Percentiles rank a stretch among this genome's conserved stretches.
phyloP scores from a whole-genome alignment of 2,888 invertebrate genomes.

The Clusia tigrina region DNA sequence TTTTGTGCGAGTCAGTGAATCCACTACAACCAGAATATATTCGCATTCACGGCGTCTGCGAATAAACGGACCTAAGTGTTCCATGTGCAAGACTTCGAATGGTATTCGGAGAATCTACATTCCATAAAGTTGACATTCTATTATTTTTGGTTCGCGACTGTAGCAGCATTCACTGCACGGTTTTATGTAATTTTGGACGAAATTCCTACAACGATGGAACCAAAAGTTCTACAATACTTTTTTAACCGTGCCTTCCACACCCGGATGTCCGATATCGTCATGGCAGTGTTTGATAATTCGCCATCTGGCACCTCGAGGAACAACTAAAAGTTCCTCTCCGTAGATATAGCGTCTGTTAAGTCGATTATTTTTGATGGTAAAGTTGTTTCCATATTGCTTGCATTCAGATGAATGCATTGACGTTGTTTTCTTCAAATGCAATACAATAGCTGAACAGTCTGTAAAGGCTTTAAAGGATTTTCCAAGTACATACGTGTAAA shows the following conservation, averaged over 20 bases:
- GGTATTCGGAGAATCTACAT: constrained; percentile 4
- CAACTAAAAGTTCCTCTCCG: not conserved
- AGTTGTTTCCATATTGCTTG: not conserved
- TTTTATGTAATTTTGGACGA: constrained; percentile 30
- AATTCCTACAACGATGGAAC: constrained; percentile 33
- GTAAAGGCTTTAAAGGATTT: not conserved
- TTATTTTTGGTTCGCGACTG: constrained; percentile 16
- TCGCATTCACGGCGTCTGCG: too few relatives aligned
- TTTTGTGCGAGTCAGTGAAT: too few relatives aligned
- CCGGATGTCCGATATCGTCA: constrained; percentile 37
- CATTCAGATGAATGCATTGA: not conserved
- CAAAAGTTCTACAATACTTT: constrained; percentile 33
- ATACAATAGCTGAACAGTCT: not conserved
- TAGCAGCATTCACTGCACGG: constrained; percentile 35
- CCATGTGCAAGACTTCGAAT: constrained; percentile 4
- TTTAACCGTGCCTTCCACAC: constrained; percentile 33
- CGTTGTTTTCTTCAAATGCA: not conserved
- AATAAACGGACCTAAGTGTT: too few relatives aligned
- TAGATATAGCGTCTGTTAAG: not conserved
- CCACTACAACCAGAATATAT: too few relatives aligned
- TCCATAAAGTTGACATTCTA: constrained; percentile 27
- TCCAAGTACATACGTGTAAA: not conserved
- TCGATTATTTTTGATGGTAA: not conserved
- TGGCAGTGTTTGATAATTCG: constrained; percentile 29
- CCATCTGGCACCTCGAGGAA: not conserved